Evolutionary conservation across 2,113 vertebrate species (phyloP).

Genomic region (Lonchura striata): DNA sequence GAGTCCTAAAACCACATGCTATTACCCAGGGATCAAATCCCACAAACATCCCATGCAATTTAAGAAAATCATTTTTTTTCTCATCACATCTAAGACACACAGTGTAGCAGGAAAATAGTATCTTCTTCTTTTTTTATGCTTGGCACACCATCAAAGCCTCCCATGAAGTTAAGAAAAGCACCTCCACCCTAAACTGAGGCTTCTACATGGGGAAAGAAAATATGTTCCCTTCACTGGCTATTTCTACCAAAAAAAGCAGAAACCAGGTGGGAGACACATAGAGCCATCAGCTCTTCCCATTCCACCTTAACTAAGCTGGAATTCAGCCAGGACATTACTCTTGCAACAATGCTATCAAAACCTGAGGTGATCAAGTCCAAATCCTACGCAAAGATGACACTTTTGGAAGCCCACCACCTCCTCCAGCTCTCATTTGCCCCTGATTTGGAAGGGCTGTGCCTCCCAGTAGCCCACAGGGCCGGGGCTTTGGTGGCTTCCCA

Average conservation of each 20-base stretch:
- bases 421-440: neutral
- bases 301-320: neutral
- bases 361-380: neutral
- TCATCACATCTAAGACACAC: conserved; percentile 32
- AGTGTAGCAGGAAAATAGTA: conserved; percentile 3
- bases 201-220: neutral
- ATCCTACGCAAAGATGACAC: neutral
- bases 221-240: neutral
- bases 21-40: conserved; percentile 41
- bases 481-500: neutral
- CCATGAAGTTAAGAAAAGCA: conserved; percentile 32
- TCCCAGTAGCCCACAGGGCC: neutral
- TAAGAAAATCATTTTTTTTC: conserved; percentile 43
- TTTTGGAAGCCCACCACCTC: neutral
- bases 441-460: neutral
- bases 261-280: neutral
- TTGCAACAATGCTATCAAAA: rapidly evolving
- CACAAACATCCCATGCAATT: conserved; percentile 33
- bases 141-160: conserved; percentile 47
- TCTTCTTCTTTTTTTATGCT: neutral
- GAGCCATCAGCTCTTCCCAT: neutral
- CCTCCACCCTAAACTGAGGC: conserved; percentile 27
- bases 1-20: conserved; percentile 41
- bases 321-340: neutral
- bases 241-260: conserved; percentile 11